Evolutionary conservation across 2,797 vertebrate genomes (phyloP).

Genomic region (Neosalanx taihuensis): DNA sequence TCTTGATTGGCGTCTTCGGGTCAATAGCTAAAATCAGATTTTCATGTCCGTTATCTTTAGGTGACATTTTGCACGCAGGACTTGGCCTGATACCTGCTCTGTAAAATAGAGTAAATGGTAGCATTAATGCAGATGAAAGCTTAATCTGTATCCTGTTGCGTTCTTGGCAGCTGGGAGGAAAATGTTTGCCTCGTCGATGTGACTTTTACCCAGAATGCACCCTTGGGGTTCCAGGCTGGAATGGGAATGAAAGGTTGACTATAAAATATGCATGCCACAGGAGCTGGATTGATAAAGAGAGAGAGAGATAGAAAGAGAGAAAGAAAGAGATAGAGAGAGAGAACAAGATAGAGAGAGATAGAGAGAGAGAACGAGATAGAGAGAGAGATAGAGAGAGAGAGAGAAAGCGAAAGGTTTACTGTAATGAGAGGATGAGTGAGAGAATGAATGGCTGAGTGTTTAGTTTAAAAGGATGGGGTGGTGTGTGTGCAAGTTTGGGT

Average conservation of each 20-base stretch:
- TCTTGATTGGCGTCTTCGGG: conserved; percentile 9
- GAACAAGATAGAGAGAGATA: too few species aligned
- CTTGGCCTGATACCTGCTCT: conserved; percentile 9
- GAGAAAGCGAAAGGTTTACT: too few species aligned
- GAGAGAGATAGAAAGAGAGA: background rate
- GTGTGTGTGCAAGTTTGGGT: conserved; percentile 18
- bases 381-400: background rate
- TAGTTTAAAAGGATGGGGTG: background rate
- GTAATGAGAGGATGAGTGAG: conserved; percentile 31
- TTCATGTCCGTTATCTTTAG: conserved; percentile 7
- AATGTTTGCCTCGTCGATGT: conserved; percentile 67
- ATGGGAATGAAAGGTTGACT: conserved; percentile 70
- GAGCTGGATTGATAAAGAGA: conserved; percentile 33
- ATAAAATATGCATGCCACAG: conserved; percentile 74
- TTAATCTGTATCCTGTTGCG: conserved; percentile 43
- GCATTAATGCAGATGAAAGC: conserved; percentile 39
- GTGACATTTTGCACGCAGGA: conserved; percentile 5
- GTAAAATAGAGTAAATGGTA: conserved; percentile 28
- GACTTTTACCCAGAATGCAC: conserved; percentile 67
- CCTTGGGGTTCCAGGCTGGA: conserved; percentile 51
- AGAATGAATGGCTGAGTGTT: conserved; percentile 9
- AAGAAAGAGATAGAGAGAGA: too few species aligned
- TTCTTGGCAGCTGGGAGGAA: conserved; percentile 57
- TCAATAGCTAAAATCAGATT: conserved; percentile 28
- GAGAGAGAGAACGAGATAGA: background rate